Conservation (phyloP, 2,888 invertebrate species). For the Scaptomyza parva region DNA sequence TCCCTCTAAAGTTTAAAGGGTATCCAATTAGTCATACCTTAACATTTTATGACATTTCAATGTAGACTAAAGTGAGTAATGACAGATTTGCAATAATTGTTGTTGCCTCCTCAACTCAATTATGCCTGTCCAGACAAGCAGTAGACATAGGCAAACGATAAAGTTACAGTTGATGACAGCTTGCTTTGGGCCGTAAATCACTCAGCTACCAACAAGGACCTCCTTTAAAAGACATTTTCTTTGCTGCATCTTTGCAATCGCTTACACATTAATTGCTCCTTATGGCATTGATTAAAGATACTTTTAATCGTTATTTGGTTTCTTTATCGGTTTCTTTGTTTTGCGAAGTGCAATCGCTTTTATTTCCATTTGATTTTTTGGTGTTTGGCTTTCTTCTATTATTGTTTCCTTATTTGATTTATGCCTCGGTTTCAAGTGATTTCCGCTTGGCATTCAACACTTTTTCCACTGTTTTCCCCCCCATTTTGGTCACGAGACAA, state of each 20-base stretch:
- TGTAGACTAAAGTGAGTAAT: constrained; percentile 20
- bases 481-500: too few species aligned
- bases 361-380: constrained; percentile 45
- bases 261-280: constrained; percentile 62
- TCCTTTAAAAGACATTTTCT: constrained; percentile 4
- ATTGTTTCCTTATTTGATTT: constrained; percentile 78
- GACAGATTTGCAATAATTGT: constrained; percentile 33
- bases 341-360: constrained; percentile 59
- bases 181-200: constrained; percentile 64
- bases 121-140: constrained; percentile 61
- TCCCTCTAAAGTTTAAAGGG: neutral
- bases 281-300: constrained; percentile 50
- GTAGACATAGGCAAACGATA: constrained; percentile 52
- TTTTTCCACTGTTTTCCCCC: constrained; percentile 63
- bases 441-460: constrained; percentile 78
- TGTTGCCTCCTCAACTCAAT: constrained; percentile 41
- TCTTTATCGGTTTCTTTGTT: constrained; percentile 26
- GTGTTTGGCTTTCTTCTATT: constrained; percentile 53
- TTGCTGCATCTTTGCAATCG: constrained; percentile 51
- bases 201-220: constrained; percentile 34
- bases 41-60: neutral
- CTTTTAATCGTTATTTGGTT: constrained; percentile 31
- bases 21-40: constrained; percentile 2
- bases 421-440: constrained; percentile 78
- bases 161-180: constrained; percentile 51